A percentile compares a stretch with the other conserved stretches of the same genome.
phyloP scores from a whole-genome alignment of 2,113 vertebrate species.

The Montifringilla adamsi region DNA sequence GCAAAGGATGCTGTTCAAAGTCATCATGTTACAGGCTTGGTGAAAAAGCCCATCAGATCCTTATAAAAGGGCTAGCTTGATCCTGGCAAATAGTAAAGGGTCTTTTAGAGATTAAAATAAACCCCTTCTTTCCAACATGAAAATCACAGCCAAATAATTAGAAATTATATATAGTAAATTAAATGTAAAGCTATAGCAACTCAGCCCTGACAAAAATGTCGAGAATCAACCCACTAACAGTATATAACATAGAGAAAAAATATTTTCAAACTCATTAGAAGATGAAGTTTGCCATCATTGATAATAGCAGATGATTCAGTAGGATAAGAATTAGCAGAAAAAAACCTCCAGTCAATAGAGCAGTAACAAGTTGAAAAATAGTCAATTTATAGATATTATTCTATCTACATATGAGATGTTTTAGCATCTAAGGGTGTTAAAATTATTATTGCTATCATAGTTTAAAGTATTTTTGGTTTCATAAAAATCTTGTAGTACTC shows the following conservation, averaged over 20 bases:
- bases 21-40: neutral
- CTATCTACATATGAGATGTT: neutral
- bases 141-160: neutral
- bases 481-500: neutral
- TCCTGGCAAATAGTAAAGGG: neutral
- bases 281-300: neutral
- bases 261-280: neutral
- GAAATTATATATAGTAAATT: neutral
- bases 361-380: neutral
- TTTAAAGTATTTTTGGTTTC: neutral
- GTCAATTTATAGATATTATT: neutral
- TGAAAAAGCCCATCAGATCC: neutral
- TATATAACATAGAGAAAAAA: neutral
- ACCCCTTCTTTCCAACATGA: neutral
- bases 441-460: neutral
- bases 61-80: neutral
- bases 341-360: neutral
- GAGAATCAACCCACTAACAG: neutral
- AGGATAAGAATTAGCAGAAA: neutral
- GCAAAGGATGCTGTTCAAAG: neutral
- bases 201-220: neutral
- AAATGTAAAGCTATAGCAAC: neutral
- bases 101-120: neutral
- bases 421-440: neutral
- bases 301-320: neutral